Base-by-base conservation (phyloP, 2,888 invertebrate genomes). In the Glyphotaelius pellucidus region DNA sequence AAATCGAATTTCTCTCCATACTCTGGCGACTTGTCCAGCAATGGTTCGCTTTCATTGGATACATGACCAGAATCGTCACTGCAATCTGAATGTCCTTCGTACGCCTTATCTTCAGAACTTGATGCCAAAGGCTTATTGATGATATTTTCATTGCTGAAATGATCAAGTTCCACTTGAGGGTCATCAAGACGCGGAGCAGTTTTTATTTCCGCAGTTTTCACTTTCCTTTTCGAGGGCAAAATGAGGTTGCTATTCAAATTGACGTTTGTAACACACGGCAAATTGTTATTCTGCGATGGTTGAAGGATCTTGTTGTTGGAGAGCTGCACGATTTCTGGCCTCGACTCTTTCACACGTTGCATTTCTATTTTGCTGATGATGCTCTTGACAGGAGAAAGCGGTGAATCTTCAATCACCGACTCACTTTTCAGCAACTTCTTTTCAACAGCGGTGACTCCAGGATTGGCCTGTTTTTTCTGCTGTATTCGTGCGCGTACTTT, bases 31-130 rank as follows among this genome's bases (percentile, higher is more conserved):
- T 31, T 79, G n/a, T 89, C 88, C 35, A 42, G 25, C n/a, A 80
- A 30, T 14, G 94, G 30, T 93, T 97, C 97, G 94, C 97, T 97
- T 94, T 97, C 98, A 94, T 97, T 98, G 89, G 98, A 98, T 94
- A 98, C 98, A 95, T 98, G 98, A 92, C 98, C 98, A 91, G 98
- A 98, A 95, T 98, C 98, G 94, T 98, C 98, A 92, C 98, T 97
- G 94, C 98, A 97, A 94, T 97, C 97, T 11, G 97, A 97, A 93
- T 96, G 96, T 94, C 97, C 96, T 95, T 97, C 96, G 92, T 96
- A 96, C 94, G 95, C 95, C 94, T 96, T 96, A 94, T 96, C 96
- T 89, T 96, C 95, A 88, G 94, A 87, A 19, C 90, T 92, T 19
- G 86, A 38, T 7, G 52, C 80, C 52, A 87, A 88, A 19, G 90